These are phyloP conservation scores for Babylonia areolata DNA, from an alignment of 1,140 invertebrate genomes.

Conservation along the genomic window DNA sequence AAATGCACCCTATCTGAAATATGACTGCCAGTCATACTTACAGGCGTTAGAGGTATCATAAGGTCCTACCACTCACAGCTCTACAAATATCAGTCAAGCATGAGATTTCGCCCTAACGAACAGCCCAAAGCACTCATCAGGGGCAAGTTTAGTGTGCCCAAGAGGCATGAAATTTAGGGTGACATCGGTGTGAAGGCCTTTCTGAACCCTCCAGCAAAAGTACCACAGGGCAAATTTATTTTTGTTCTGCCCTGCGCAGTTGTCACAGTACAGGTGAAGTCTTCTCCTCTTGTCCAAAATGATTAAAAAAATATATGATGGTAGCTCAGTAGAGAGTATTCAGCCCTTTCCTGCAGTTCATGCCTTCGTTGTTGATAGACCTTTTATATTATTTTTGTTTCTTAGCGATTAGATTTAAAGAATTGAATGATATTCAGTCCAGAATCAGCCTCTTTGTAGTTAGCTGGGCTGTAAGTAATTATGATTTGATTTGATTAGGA, in stretches of 20 bases:
- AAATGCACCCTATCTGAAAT: slow-evolving; percentile 35
- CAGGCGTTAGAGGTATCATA: too few species aligned
- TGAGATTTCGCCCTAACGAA: background rate
- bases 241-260: slow-evolving; percentile 51
- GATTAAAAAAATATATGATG: slow-evolving; percentile 49
- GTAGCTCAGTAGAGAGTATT: slow-evolving; percentile 46
- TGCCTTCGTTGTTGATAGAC: too few species aligned
- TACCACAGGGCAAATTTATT: slow-evolving; percentile 33
- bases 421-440: too few species aligned
- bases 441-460: too few species aligned
- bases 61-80: background rate
- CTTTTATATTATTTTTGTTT: too few species aligned
- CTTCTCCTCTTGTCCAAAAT: slow-evolving; percentile 48
- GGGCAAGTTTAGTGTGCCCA: slow-evolving; percentile 39
- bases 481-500: too few species aligned
- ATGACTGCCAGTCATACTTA: slow-evolving; percentile 48
- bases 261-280: slow-evolving; percentile 43
- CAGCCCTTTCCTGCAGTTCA: slow-evolving; percentile 44
- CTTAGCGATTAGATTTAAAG: too few species aligned
- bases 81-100: slow-evolving; percentile 4
- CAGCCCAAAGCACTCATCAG: slow-evolving; percentile 37
- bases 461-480: too few species aligned
- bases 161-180: slow-evolving; percentile 31
- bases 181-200: background rate
- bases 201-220: slow-evolving; percentile 16